Percentiles rank a stretch among this genome's conserved stretches.
Conservation (phyloP, 2,888 invertebrate genomes). For the Xestia c-nigrum region DNA sequence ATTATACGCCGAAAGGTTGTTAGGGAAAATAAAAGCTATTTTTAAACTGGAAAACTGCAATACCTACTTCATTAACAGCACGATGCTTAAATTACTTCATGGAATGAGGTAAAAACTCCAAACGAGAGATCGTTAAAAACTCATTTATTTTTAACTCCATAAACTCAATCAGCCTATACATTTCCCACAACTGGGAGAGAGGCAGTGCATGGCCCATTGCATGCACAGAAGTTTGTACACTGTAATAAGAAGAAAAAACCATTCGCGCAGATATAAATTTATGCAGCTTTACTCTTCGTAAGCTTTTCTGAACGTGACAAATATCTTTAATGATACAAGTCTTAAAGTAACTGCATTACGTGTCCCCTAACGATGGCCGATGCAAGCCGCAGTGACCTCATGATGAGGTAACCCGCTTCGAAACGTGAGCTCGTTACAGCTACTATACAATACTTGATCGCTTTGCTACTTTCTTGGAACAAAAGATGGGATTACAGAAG, state of each 20-base stretch:
- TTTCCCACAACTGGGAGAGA: background rate
- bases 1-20: conserved; percentile 6
- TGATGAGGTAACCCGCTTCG: conserved; percentile 48
- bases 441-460: background rate
- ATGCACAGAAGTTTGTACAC: background rate
- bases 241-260: background rate
- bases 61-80: conserved; percentile 3
- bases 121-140: conserved; percentile 26
- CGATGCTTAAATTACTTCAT: conserved; percentile 48
- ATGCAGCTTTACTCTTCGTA: background rate
- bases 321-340: background rate
- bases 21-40: conserved; percentile 16
- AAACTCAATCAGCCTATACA: background rate
- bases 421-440: conserved; percentile 29
- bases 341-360: conserved; percentile 14
- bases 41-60: background rate
- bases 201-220: background rate
- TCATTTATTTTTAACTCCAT: background rate
- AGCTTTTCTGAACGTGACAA: background rate
- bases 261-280: background rate
- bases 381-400: conserved; percentile 43
- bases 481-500: background rate
- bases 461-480: conserved; percentile 21
- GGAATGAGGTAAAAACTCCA: conserved; percentile 44
- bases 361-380: conserved; percentile 24